phyloP scores from a whole-genome alignment of 2,888 invertebrate species.

The Epistrophe grossulariae region DNA sequence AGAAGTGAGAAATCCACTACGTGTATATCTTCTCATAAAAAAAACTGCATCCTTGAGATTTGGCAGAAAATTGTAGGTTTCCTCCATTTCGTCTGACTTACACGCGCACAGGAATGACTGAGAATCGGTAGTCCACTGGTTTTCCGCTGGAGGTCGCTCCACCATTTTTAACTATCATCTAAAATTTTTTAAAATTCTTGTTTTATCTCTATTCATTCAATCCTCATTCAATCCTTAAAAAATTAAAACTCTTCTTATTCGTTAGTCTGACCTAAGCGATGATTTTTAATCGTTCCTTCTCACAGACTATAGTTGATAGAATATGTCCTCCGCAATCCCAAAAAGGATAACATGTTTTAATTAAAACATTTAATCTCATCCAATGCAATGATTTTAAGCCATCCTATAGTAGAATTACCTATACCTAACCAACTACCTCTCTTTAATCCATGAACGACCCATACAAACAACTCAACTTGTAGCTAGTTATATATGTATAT shows the following conservation, averaged over 20 bases:
- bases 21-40: too few relatives aligned
- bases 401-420: constrained; percentile 1
- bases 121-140: too few relatives aligned
- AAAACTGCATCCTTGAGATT: too few relatives aligned
- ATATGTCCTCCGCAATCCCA: constrained; percentile 37
- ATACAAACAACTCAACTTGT: constrained; percentile 25
- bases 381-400: constrained; percentile 57
- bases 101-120: too few relatives aligned
- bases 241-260: neutral
- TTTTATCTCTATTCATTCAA: too few relatives aligned
- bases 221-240: too few relatives aligned
- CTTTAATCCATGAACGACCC: neutral
- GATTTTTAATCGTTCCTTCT: constrained; percentile 66
- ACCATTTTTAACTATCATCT: too few relatives aligned
- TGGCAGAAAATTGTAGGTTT: too few relatives aligned
- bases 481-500: neutral
- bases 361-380: constrained; percentile 68
- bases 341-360: constrained; percentile 73
- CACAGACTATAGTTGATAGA: constrained; percentile 32
- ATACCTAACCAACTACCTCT: neutral
- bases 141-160: too few relatives aligned
- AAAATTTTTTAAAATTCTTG: too few relatives aligned
- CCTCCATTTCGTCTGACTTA: too few relatives aligned
- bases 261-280: constrained; percentile 29
- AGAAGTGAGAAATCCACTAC: too few relatives aligned